A percentile compares a stretch with the other conserved stretches of the same genome.
Conservation (phyloP, 2,113 vertebrate species). For the Bufo gargarizans region DNA sequence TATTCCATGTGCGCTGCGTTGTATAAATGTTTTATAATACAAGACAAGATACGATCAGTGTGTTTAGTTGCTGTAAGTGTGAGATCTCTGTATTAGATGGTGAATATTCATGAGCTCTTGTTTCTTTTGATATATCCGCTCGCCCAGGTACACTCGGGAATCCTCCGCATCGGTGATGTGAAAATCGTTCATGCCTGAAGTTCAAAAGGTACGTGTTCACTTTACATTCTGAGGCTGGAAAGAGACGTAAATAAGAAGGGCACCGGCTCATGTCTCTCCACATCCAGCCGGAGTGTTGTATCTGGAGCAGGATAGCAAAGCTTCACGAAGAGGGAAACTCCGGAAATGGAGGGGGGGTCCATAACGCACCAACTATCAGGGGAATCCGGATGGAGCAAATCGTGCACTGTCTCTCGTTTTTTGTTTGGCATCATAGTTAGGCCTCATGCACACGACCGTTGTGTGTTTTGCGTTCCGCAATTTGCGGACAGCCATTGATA, state of each 20-base stretch:
- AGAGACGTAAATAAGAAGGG: slow-evolving; percentile 35
- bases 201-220: slow-evolving; percentile 74
- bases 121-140: slow-evolving; percentile 80
- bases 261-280: slow-evolving; percentile 26
- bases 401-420: too few relatives aligned
- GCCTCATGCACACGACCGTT: too few relatives aligned
- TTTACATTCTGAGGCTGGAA: slow-evolving; percentile 59
- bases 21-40: slow-evolving; percentile 54
- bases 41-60: slow-evolving; percentile 50
- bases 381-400: not conserved
- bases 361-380: not conserved
- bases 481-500: too few relatives aligned
- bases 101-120: slow-evolving; percentile 72
- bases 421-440: too few relatives aligned
- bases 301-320: not conserved
- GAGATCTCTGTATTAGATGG: slow-evolving; percentile 36
- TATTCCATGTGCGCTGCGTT: slow-evolving; percentile 12
- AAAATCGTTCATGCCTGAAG: slow-evolving; percentile 74
- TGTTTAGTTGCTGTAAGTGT: slow-evolving; percentile 45
- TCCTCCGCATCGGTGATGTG: slow-evolving; percentile 84
- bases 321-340: slow-evolving; percentile 11
- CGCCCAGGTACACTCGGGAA: slow-evolving; percentile 83
- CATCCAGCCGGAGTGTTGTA: slow-evolving; percentile 39
- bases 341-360: not conserved
- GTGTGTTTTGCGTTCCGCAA: too few relatives aligned